These are phyloP conservation scores for Paraplagusia blochii DNA, from an alignment of 2,113 vertebrate species.

Conservation along the genomic window DNA sequence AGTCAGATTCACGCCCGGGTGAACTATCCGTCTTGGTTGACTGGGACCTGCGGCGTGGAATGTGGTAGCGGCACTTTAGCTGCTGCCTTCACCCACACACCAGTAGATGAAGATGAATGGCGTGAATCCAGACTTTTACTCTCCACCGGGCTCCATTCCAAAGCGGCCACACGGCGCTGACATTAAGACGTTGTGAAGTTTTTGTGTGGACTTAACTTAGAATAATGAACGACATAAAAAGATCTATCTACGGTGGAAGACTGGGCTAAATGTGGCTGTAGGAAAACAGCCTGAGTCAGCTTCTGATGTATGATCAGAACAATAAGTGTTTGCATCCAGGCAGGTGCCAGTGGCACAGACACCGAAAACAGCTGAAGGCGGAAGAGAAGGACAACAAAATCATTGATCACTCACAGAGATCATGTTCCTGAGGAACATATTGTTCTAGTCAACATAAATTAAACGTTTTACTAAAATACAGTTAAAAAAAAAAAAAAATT, in stretches of 20 bases:
- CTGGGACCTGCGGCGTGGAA: conserved; percentile 47
- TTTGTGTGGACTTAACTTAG: neutral
- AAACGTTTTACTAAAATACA: no score
- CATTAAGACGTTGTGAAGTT: conserved; percentile 5
- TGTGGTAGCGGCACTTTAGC: conserved; percentile 32
- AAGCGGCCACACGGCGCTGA: conserved; percentile 7
- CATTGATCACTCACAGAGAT: conserved; percentile 39
- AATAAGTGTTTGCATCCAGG: conserved; percentile 14
- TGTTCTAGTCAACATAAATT: no score
- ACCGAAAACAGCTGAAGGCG: conserved; percentile 75
- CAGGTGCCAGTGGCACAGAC: conserved; percentile 18
- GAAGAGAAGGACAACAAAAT: conserved; percentile 69
- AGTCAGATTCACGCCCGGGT: conserved; percentile 47
- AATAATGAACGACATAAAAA: neutral
- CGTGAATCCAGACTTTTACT: conserved; percentile 16
- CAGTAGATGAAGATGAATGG: conserved; percentile 30
- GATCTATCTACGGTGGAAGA: conserved; percentile 1
- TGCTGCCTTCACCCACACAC: conserved; percentile 23
- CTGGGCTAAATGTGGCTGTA: neutral
- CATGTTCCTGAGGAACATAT: conserved; percentile 43
- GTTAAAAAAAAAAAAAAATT: no score
- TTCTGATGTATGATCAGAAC: conserved; percentile 18
- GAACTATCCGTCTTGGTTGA: conserved; percentile 29
- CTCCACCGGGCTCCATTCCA: neutral
- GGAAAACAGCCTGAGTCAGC: conserved; percentile 4